Evolutionary conservation across 1,140 invertebrate genomes (phyloP).

Genomic region (Neodiprion virginianus): DNA sequence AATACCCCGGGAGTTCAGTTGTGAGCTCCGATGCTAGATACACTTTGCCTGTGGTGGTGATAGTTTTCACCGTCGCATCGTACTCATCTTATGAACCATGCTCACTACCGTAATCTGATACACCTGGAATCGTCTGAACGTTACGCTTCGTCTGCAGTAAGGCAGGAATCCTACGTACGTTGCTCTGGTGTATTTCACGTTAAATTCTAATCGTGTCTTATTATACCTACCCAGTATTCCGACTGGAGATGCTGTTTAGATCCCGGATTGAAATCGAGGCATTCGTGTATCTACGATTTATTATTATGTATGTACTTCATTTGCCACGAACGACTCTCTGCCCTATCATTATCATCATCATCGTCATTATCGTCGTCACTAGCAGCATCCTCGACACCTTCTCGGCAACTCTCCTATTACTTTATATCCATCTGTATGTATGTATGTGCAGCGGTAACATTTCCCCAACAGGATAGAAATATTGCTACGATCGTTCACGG

Average conservation of each 20-base stretch:
- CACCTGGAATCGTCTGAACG: background rate
- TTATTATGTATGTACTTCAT: constrained; percentile 2
- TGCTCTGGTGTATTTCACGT: background rate
- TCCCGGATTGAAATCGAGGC: background rate
- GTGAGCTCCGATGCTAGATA: background rate
- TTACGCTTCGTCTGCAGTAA: background rate
- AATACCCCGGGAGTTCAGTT: too few species aligned
- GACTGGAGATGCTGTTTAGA: background rate
- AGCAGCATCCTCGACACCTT: background rate
- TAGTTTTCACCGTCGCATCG: background rate
- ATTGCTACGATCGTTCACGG: too few species aligned
- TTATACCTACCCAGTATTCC: background rate
- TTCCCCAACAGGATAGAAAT: too few species aligned
- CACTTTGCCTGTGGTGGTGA: background rate
- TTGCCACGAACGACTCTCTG: background rate
- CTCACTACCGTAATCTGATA: background rate
- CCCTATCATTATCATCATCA: background rate
- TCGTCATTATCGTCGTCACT: background rate
- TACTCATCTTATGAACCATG: background rate
- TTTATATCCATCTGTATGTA: background rate
- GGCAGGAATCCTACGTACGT: background rate
- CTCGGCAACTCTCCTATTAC: background rate
- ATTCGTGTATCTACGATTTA: background rate
- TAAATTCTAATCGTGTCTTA: background rate
- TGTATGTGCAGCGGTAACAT: too few species aligned